These are phyloP conservation scores for Otocyon megalotis DNA, from an alignment of 2,113 vertebrate genomes.

Conservation along the genomic window DNA sequence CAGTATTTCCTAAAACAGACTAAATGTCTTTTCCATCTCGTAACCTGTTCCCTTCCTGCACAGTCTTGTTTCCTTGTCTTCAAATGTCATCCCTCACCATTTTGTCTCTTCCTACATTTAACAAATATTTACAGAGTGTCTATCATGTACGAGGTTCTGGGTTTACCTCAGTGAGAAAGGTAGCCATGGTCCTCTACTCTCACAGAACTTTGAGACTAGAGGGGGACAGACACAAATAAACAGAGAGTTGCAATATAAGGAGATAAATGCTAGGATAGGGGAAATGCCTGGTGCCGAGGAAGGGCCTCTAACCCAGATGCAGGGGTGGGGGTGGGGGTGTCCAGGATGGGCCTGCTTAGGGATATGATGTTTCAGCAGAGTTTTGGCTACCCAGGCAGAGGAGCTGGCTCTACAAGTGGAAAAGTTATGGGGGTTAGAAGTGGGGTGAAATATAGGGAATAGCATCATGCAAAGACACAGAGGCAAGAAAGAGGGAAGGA, in stretches of 20 bases:
- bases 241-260: neutral
- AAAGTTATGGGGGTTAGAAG: neutral
- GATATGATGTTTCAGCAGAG: neutral
- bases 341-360: neutral
- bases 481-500: neutral
- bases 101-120: neutral
- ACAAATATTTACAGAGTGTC: neutral
- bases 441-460: neutral
- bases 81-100: neutral
- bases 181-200: neutral
- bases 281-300: neutral
- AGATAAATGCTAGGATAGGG: neutral
- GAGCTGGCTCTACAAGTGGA: neutral
- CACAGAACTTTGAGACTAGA: neutral
- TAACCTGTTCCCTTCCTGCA: neutral
- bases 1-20: neutral
- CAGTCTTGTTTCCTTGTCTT: neutral
- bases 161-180: neutral
- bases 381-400: neutral
- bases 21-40: neutral
- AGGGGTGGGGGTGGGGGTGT: fast-evolving
- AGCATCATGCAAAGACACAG: neutral
- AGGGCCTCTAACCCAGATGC: neutral
- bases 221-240: neutral
- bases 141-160: neutral